Evolutionary conservation across 2,113 vertebrate species (phyloP).

Genomic region (Tetraodon nigroviridis): DNA sequence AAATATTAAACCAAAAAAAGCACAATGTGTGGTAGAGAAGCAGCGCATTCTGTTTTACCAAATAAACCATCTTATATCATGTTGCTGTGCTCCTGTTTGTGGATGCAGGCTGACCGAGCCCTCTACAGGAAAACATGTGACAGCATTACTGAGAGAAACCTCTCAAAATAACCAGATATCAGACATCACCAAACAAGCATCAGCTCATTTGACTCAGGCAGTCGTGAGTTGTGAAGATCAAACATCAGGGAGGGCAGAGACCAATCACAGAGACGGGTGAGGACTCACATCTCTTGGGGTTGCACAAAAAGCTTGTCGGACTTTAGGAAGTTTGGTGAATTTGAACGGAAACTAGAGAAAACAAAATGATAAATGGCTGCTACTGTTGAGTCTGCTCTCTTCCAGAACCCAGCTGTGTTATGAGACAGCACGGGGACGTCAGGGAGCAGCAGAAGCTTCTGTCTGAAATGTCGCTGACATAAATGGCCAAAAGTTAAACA

Average conservation of each 20-base stretch:
- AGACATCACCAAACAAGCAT: conserved; percentile 49
- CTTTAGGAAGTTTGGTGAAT: conserved; percentile 22
- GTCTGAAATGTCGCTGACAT: not conserved
- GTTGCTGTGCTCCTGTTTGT: conserved; percentile 13
- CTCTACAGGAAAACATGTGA: no score
- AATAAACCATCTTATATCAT: conserved; percentile 46
- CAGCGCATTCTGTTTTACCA: conserved; percentile 29
- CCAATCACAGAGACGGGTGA: conserved; percentile 37
- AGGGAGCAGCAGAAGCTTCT: not conserved
- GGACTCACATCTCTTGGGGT: conserved; percentile 37
- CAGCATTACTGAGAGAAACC: not conserved
- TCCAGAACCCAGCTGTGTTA: not conserved
- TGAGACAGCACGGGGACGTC: not conserved
- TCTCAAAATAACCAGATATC: conserved; percentile 14
- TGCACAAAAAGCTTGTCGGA: conserved; percentile 25
- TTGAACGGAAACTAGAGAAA: no score
- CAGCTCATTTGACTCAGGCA: conserved; percentile 57
- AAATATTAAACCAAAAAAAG: conserved; percentile 62
- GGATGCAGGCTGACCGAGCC: no score
- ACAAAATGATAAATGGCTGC: conserved; percentile 39
- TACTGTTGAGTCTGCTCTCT: conserved; percentile 1
- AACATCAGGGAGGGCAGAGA: conserved; percentile 46
- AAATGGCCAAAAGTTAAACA: not conserved
- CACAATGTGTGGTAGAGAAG: conserved; percentile 18
- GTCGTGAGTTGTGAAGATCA: conserved; percentile 41